Evolutionary conservation across 2,113 vertebrate genomes (phyloP).

Genomic region (Colistium nudipinnis): DNA sequence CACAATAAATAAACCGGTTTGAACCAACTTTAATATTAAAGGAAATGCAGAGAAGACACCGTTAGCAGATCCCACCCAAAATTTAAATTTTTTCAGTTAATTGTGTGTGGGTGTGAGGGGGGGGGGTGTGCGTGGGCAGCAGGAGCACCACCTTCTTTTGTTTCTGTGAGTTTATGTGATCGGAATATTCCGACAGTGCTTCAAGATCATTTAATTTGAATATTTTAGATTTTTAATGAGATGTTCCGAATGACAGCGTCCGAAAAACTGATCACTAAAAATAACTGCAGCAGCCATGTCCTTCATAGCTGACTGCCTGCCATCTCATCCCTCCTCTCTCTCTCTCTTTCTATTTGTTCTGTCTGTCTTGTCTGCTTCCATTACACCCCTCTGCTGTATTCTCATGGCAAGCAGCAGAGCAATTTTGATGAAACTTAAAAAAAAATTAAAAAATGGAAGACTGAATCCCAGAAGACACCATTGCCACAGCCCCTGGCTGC

Average conservation of each 20-base stretch:
- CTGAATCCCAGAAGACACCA: constrained; percentile 25
- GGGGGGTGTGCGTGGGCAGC: neutral
- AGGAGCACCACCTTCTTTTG: neutral
- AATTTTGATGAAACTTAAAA: constrained; percentile 13
- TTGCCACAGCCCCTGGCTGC: neutral
- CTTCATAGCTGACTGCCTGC: constrained; percentile 75
- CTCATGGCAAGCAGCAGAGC: constrained; percentile 31
- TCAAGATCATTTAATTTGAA: constrained; percentile 31
- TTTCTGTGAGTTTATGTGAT: neutral
- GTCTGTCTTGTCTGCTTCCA: constrained; percentile 45
- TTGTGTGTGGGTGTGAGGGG: neutral
- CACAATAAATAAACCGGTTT: constrained; percentile 64
- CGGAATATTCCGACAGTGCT: constrained; percentile 32
- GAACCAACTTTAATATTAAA: constrained; percentile 39
- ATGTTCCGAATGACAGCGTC: constrained; percentile 73
- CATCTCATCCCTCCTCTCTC: constrained; percentile 35
- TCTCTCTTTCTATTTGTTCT: constrained; percentile 24
- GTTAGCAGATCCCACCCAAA: constrained; percentile 53
- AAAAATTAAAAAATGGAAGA: constrained; percentile 1
- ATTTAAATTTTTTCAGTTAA: too few species aligned
- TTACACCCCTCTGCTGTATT: constrained; percentile 28
- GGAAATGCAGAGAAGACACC: constrained; percentile 34
- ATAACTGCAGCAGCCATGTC: constrained; percentile 66
- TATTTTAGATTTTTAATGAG: constrained; percentile 70
- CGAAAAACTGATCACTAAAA: constrained; percentile 75